Percentiles rank a stretch among this genome's conserved stretches.
These are phyloP conservation scores for Nannoperca australis DNA, from an alignment of 2,797 vertebrate genomes.

Conservation along the genomic window DNA sequence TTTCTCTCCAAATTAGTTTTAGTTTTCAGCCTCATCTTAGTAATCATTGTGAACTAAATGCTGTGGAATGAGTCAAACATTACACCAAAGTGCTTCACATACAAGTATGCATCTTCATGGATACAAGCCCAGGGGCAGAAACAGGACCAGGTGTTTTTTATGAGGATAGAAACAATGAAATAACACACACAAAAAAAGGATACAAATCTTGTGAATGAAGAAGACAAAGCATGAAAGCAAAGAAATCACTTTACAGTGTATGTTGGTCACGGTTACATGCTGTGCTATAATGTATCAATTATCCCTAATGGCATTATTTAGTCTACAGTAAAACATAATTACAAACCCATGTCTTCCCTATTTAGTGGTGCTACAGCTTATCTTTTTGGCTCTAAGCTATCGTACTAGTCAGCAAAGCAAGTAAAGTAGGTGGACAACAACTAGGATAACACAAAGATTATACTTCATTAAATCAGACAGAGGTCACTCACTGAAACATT, in stretches of 20 bases:
- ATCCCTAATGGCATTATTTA: slow-evolving; percentile 22
- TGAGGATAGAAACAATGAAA: slow-evolving; percentile 8
- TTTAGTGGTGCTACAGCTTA: slow-evolving; percentile 2
- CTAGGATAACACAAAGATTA: not conserved
- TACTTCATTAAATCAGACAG: slow-evolving; percentile 20
- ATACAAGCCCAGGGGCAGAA: not conserved
- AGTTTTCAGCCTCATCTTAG: slow-evolving; percentile 13
- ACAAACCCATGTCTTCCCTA: slow-evolving; percentile 1
- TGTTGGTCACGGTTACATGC: slow-evolving; percentile 1
- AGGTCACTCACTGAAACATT: not conserved
- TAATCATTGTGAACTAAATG: slow-evolving; percentile 25
- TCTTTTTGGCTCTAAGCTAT: not conserved
- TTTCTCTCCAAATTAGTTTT: slow-evolving; percentile 10
- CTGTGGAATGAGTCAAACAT: slow-evolving; percentile 24
- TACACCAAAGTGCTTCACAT: slow-evolving; percentile 15
- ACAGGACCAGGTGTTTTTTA: not conserved
- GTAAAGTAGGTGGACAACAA: not conserved
- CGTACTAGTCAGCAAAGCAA: not conserved
- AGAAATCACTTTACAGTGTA: slow-evolving; percentile 7
- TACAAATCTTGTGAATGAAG: slow-evolving; percentile 1
- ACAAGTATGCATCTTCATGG: slow-evolving; percentile 32
- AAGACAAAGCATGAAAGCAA: slow-evolving; percentile 1
- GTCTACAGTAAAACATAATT: slow-evolving; percentile 19
- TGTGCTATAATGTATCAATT: slow-evolving; percentile 7
- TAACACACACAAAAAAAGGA: not conserved